These are phyloP conservation scores for Porites lutea DNA, from an alignment of 64 coral and sea anemone species.

Conservation along the genomic window DNA sequence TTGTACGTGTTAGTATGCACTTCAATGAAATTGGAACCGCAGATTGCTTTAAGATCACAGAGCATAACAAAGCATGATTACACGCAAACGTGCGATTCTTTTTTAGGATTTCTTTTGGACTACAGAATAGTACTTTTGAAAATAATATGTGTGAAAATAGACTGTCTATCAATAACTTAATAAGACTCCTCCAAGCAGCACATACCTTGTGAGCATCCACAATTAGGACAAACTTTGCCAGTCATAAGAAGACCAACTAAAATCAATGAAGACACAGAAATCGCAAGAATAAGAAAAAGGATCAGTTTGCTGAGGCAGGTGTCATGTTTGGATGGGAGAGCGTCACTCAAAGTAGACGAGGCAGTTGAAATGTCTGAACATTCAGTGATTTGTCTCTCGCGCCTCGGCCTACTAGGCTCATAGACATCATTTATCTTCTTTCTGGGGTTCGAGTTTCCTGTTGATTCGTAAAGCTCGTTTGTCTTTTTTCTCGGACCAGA, in stretches of 20 bases:
- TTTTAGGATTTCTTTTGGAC: not conserved
- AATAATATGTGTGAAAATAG: not conserved
- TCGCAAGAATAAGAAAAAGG: slow-evolving; percentile 36
- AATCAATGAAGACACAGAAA: slow-evolving; percentile 23
- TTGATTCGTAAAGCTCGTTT: slow-evolving; percentile 33
- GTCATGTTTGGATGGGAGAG: not conserved
- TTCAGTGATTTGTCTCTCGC: slow-evolving; percentile 46
- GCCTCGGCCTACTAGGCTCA: not conserved
- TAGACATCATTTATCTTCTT: slow-evolving; percentile 19
- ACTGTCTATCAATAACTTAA: not conserved
- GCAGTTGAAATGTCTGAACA: slow-evolving; percentile 18
- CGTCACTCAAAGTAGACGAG: not conserved
- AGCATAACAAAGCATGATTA: not conserved
- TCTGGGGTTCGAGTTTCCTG: not conserved
- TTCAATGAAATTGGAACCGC: not conserved
- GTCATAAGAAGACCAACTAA: slow-evolving; percentile 15
- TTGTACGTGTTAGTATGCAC: slow-evolving; percentile 41
- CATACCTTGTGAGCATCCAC: slow-evolving; percentile 39
- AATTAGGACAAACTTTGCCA: slow-evolving; percentile 25
- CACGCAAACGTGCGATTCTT: not conserved
- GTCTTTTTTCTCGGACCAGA: not conserved
- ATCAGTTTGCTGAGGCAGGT: slow-evolving; percentile 33
- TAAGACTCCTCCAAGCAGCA: not conserved
- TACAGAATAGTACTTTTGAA: not conserved
- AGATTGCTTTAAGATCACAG: not conserved